Percentiles rank a stretch among this genome's conserved stretches.
phyloP scores from a whole-genome alignment of 2,797 vertebrate genomes.

The Nothura maculosa region DNA sequence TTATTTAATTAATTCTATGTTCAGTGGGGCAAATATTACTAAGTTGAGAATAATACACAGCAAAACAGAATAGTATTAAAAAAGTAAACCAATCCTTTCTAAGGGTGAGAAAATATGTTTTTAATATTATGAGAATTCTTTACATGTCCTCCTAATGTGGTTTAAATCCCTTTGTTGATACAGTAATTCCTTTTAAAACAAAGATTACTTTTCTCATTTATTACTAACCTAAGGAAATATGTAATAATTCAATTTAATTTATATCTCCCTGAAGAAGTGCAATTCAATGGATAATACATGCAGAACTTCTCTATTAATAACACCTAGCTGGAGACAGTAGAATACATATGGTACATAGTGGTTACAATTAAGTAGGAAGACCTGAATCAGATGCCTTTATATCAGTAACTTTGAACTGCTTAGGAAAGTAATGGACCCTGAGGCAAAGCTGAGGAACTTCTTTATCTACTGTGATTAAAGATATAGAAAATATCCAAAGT shows the following conservation, averaged over 20 bases:
- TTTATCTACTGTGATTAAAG: conserved; percentile 53
- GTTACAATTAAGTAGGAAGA: conserved; percentile 44
- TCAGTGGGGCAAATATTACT: background rate
- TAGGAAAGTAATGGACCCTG: conserved; percentile 39
- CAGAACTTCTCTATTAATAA: conserved; percentile 35
- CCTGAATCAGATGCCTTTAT: conserved; percentile 45
- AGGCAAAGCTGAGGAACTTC: conserved; percentile 53
- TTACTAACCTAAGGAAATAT: conserved; percentile 49
- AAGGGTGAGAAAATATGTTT: background rate
- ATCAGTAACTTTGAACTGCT: conserved; percentile 25
- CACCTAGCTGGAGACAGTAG: conserved; percentile 30
- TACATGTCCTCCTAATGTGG: background rate
- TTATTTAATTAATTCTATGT: background rate
- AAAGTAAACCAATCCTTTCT: background rate
- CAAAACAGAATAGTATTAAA: background rate
- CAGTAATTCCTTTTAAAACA: too few relatives aligned
- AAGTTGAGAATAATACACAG: background rate
- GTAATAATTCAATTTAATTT: conserved; percentile 65
- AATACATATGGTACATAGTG: background rate
- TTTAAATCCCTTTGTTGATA: conserved; percentile 27
- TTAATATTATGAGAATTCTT: conserved; percentile 26
- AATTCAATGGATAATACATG: conserved; percentile 47
- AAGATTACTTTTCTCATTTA: conserved; percentile 48
- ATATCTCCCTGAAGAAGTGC: conserved; percentile 46
- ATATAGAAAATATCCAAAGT: conserved; percentile 28